These are phyloP conservation scores for Ricordea florida DNA, from an alignment of 92 coral and sea anemone genomes.

Conservation along the genomic window DNA sequence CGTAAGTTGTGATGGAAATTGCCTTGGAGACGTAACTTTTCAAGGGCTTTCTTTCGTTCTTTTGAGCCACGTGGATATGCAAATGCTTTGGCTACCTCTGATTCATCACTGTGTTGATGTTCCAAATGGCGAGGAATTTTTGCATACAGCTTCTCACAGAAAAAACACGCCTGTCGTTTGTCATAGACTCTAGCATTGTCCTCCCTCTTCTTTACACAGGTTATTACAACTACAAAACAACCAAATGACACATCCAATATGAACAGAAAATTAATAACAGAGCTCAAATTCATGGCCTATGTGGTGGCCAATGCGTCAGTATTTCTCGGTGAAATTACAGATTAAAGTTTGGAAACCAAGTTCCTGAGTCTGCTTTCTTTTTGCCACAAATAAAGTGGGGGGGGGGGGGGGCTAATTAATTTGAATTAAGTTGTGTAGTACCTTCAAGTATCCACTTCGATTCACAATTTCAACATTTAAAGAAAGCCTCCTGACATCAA, in stretches of 20 bases:
- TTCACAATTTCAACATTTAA: too few species aligned
- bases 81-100: constrained; percentile 36
- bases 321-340: neutral
- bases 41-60: constrained; percentile 24
- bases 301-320: neutral
- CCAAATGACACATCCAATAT: neutral
- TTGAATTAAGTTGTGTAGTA: too few species aligned
- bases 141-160: constrained; percentile 3
- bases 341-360: neutral
- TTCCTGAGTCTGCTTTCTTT: too few species aligned
- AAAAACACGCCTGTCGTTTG: constrained; percentile 15
- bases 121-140: constrained; percentile 29
- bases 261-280: neutral
- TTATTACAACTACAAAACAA: neutral
- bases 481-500: too few species aligned
- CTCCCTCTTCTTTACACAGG: neutral
- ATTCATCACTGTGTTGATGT: neutral
- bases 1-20: constrained; percentile 39
- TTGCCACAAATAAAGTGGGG: too few species aligned
- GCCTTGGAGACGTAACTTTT: constrained; percentile 24
- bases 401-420: too few species aligned
- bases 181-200: constrained; percentile 7
- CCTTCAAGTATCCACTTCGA: too few species aligned
- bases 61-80: constrained; percentile 13
- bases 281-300: neutral